Percentiles rank a stretch among this genome's conserved stretches.
Evolutionary conservation across 2,888 invertebrate genomes (phyloP).

Genomic region (Metellina segmentata): DNA sequence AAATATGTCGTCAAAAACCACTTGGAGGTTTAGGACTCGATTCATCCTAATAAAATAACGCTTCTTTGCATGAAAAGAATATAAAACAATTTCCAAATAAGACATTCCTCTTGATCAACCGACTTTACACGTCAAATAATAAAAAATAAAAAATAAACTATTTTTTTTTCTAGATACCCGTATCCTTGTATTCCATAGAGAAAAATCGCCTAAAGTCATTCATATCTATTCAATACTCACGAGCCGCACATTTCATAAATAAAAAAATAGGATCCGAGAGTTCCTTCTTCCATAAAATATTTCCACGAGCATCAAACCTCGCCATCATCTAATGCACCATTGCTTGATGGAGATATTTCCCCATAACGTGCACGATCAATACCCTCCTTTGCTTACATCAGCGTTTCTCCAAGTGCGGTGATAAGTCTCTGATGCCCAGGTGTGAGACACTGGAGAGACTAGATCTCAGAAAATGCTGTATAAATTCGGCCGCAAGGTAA

Average conservation of each 20-base stretch:
- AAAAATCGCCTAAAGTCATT: slow-evolving; percentile 8
- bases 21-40: no score
- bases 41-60: no score
- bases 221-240: slow-evolving; percentile 24
- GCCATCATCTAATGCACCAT: slow-evolving; percentile 22
- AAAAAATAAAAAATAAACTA: no score
- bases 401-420: slow-evolving; percentile 18
- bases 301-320: neutral
- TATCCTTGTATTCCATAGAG: neutral
- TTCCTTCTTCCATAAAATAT: neutral
- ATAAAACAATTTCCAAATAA: no score
- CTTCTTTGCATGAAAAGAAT: no score
- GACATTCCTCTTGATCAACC: no score
- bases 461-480: neutral
- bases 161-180: no score
- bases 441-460: neutral
- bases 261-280: slow-evolving; percentile 15
- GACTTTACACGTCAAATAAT: no score
- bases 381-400: slow-evolving; percentile 28
- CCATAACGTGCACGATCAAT: slow-evolving; percentile 34
- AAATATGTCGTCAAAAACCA: no score
- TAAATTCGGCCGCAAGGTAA: neutral
- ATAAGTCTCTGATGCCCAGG: slow-evolving; percentile 3
- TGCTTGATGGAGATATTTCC: slow-evolving; percentile 10
- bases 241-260: neutral